Percentiles rank a stretch among this genome's conserved stretches.
These are phyloP conservation scores for Spilogale gracilis DNA, from an alignment of 2,113 vertebrate species.

Conservation along the genomic window DNA sequence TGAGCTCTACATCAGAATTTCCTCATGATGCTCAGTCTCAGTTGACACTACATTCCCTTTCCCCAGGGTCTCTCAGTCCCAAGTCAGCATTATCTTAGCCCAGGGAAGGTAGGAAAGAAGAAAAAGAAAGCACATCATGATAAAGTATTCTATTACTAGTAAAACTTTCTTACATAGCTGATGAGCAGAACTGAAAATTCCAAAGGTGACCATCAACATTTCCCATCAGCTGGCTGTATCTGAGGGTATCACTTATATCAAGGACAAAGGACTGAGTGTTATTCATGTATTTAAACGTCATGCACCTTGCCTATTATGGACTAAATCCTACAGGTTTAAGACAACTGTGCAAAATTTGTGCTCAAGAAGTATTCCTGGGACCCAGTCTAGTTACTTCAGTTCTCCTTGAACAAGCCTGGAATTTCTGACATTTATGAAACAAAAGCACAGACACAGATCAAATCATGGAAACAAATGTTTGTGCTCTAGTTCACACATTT, in stretches of 20 bases:
- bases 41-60: neutral
- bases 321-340: neutral
- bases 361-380: neutral
- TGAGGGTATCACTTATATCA: conserved; percentile 23
- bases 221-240: neutral
- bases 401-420: neutral
- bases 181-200: conserved; percentile 13
- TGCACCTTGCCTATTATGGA: neutral
- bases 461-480: neutral
- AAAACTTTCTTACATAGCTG: neutral
- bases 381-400: neutral
- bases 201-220: conserved; percentile 21
- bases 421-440: neutral
- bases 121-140: conserved; percentile 10
- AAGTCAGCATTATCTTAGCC: conserved; percentile 16
- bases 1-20: conserved; percentile 29
- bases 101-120: neutral
- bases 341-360: neutral
- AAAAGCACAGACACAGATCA: neutral
- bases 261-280: neutral
- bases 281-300: conserved; percentile 32
- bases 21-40: neutral
- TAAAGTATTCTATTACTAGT: neutral
- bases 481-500: neutral
- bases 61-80: neutral